Conservation (phyloP, 1,140 invertebrate species). For the Asbolus verrucosus region DNA sequence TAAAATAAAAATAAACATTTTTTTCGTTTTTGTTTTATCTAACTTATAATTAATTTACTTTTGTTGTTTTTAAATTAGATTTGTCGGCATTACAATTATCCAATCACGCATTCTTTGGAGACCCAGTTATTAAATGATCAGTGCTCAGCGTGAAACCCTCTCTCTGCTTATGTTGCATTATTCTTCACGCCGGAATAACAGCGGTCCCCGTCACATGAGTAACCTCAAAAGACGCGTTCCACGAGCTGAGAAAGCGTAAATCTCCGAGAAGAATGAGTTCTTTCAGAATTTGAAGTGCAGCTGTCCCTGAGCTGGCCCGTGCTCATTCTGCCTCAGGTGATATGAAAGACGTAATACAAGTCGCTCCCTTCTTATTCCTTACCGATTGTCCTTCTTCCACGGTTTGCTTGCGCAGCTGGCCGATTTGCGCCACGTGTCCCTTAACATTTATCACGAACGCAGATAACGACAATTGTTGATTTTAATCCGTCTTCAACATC, state of each 20-base stretch:
- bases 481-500: neutral
- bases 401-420: slow-evolving; percentile 2
- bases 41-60: too few relatives aligned
- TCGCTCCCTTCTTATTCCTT: slow-evolving; percentile 1
- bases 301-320: neutral
- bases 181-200: too few relatives aligned
- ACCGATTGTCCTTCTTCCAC: neutral
- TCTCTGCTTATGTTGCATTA: too few relatives aligned
- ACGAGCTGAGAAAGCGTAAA: neutral
- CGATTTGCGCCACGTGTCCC: neutral
- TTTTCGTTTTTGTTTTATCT: too few relatives aligned
- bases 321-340: neutral
- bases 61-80: too few relatives aligned
- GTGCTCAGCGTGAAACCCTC: too few relatives aligned
- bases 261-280: neutral
- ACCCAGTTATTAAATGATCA: too few relatives aligned
- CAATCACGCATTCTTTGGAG: too few relatives aligned
- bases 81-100: too few relatives aligned
- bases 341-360: slow-evolving; percentile 5
- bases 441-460: neutral
- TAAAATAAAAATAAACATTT: too few relatives aligned
- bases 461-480: neutral
- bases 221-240: slow-evolving; percentile 9
- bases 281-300: slow-evolving; percentile 2
- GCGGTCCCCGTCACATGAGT: neutral